Percentiles rank a stretch among this genome's conserved stretches.
phyloP scores from a whole-genome alignment of 2,113 vertebrate species.

The Tiliqua scincoides region DNA sequence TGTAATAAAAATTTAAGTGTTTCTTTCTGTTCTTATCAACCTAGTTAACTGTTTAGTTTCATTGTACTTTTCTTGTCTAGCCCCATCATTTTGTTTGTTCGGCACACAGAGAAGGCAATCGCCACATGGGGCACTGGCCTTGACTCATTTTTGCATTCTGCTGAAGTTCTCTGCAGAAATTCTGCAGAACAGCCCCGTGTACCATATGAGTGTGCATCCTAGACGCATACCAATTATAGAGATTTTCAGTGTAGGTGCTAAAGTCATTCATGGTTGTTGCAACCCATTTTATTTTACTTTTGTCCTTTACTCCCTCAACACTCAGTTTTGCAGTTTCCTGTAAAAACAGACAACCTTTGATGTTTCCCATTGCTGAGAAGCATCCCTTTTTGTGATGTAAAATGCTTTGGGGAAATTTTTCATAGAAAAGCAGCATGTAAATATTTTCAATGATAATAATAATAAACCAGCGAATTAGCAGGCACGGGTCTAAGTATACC shows the following conservation, averaged over 20 bases:
- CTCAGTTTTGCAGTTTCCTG: no score
- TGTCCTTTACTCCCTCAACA: not conserved
- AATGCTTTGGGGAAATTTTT: no score
- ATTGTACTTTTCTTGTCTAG: not conserved
- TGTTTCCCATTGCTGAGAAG: no score
- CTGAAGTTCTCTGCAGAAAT: not conserved
- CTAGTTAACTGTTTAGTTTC: not conserved
- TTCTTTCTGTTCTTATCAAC: not conserved
- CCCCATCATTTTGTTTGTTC: not conserved
- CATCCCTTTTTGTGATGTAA: no score
- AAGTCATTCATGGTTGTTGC: not conserved
- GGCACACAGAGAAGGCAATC: not conserved
- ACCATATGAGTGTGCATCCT: not conserved
- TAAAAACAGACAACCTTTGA: no score
- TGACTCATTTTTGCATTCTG: not conserved
- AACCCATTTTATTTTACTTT: not conserved
- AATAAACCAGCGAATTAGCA: no score
- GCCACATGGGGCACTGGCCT: not conserved
- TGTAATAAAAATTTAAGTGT: slow-evolving; percentile 32
- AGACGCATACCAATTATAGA: not conserved
- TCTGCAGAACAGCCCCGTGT: not conserved
- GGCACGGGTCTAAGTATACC: no score
- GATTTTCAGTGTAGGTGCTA: not conserved
- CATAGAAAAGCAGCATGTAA: no score
- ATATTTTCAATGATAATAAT: no score